phyloP scores from a whole-genome alignment of 2,797 vertebrate genomes.

The Phalanger gymnotis region DNA sequence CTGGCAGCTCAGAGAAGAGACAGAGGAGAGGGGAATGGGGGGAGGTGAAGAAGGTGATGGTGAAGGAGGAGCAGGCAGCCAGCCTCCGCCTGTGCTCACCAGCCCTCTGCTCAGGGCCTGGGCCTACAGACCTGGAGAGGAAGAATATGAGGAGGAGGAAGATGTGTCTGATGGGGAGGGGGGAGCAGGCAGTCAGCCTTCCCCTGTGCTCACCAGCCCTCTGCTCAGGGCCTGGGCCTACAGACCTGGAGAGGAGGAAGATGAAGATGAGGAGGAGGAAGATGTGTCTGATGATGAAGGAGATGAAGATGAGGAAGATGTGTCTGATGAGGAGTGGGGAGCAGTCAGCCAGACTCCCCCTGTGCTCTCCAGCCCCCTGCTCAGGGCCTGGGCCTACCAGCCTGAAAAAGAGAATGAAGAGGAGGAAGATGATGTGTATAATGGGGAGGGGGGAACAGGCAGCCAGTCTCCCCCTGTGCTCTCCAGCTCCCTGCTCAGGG shows the following conservation, averaged over 20 bases:
- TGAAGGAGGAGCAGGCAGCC: background rate
- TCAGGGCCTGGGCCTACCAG: background rate
- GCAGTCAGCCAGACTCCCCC: background rate
- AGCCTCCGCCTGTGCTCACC: too few relatives aligned
- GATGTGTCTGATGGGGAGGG: background rate
- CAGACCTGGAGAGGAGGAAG: slow-evolving; percentile 13
- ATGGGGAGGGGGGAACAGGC: background rate
- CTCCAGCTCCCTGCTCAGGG: slow-evolving; percentile 41
- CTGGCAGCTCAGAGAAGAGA: slow-evolving; percentile 19
- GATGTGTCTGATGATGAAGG: background rate
- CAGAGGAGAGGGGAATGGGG: background rate
- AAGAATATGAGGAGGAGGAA: background rate
- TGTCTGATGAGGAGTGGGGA: background rate
- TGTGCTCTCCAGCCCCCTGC: background rate
- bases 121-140: slow-evolving; percentile 21
- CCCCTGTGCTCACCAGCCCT: background rate
- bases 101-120: slow-evolving; percentile 3
- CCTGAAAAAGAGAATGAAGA: background rate
- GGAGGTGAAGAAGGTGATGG: background rate
- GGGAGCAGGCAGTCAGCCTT: background rate
- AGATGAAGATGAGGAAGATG: background rate
- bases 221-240: slow-evolving; percentile 1
- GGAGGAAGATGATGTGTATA: slow-evolving; percentile 9
- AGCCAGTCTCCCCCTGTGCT: background rate
- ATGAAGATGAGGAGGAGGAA: background rate